Base-by-base conservation (phyloP, 2,113 vertebrate species). In the Peromyscus californicus region DNA sequence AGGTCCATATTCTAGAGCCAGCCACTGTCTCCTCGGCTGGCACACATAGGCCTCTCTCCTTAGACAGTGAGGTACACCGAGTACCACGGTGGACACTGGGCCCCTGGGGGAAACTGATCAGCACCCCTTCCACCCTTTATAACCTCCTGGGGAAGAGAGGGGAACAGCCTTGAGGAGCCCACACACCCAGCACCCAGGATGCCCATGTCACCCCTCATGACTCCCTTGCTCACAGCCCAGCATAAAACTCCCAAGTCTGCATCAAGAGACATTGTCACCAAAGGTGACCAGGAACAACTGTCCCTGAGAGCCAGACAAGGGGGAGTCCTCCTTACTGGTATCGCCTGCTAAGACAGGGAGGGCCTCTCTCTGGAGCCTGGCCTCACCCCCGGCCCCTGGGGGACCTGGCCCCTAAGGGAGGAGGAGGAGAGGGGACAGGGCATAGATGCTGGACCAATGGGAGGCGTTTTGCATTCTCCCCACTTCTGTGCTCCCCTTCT, bases 391-490 rank as follows among this genome's bases (percentile, higher is more conserved):
- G 82, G 31, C 61, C 12, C 6, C 61, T 19, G 54, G 57, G 39
- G 39, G 48, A 31, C 42, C 74, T 3, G 0, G 36, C 24, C 63
- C 39, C 36, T 3, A 39, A 72, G 67, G 75, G 63, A 39, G 33
- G 57, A 39, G 33, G 57, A 31, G 70, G 39, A 65, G 9, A 1
- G 15, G 17, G 6, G 59, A 12, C 82, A 11, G 76, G 79, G 16
- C 1, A 57, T 4, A 4, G 63, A 17, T 3, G 4, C 3, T 54
- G 39, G 87, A 3, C 0, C 7, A 8, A 1, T 4, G 21, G 29
- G 9, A 26, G 45, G 7, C 31, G 74, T 10, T 63, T 26, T 29
- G 24, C 51, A 16, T 19, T 33, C 63, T 13, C 3, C 57, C 61
- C 48, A 1, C 2, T 24, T 48, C 19, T 51, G 21, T 33, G 3